These are phyloP conservation scores for Neoseiulus cucumeris DNA, from an alignment of 1,140 invertebrate genomes.

Conservation along the genomic window DNA sequence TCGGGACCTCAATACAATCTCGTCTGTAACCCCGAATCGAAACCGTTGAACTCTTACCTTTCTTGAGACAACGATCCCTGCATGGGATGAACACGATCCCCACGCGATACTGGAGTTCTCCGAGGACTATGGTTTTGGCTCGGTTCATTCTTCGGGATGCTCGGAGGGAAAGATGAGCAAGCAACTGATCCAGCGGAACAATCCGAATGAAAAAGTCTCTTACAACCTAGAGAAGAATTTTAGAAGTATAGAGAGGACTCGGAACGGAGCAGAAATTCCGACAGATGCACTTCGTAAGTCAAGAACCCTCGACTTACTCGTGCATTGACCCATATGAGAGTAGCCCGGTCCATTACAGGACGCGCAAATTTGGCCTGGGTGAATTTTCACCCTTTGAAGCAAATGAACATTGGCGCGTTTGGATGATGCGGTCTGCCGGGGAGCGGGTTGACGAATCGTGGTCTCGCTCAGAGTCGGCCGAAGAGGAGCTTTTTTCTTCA, in stretches of 20 bases:
- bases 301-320: no score
- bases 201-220: background rate
- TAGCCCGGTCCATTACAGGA: background rate
- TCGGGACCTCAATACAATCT: no score
- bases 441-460: background rate
- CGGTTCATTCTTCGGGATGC: no score
- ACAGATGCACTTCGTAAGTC: no score
- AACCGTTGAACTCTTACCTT: no score
- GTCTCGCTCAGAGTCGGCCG: slow-evolving; percentile 1
- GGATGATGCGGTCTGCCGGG: background rate
- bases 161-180: background rate
- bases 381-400: background rate
- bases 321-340: slow-evolving; percentile 2
- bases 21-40: no score
- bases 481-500: slow-evolving; percentile 4
- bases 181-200: background rate
- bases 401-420: background rate
- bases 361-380: background rate
- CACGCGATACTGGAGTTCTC: no score
- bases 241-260: background rate
- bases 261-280: no score
- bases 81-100: no score
- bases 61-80: no score
- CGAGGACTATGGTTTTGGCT: no score
- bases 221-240: background rate